Percentiles rank a stretch among this genome's conserved stretches.
Evolutionary conservation across 2,888 invertebrate species (phyloP).

Genomic region (Ctena decussata): DNA sequence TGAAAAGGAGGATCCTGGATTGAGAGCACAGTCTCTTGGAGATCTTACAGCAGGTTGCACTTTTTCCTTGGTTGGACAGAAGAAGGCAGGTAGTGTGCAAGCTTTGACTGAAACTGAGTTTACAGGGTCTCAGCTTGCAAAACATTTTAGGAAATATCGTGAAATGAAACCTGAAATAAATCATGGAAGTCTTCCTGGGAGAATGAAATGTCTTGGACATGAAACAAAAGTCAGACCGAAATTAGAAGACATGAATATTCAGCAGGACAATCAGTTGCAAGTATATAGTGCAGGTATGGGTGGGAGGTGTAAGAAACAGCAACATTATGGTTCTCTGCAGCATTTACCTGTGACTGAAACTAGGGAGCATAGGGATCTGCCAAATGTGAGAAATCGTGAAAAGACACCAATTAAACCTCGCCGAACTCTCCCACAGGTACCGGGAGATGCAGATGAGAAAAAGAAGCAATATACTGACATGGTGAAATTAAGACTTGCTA

Average conservation of each 20-base stretch:
- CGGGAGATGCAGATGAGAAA: constrained; percentile 73
- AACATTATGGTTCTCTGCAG: constrained; percentile 60
- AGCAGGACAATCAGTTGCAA: neutral
- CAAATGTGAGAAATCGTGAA: constrained; percentile 28
- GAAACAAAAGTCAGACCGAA: constrained; percentile 2
- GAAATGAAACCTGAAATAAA: constrained; percentile 56
- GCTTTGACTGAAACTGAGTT: constrained; percentile 45
- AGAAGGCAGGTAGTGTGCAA: constrained; percentile 71
- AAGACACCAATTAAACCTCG: constrained; percentile 65
- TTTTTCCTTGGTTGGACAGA: constrained; percentile 78
- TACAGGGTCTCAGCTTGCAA: constrained; percentile 57
- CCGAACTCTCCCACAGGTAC: constrained; percentile 74
- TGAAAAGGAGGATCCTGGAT: constrained; percentile 66
- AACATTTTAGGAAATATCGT: constrained; percentile 55
- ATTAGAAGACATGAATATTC: neutral
- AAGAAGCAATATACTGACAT: constrained; percentile 78
- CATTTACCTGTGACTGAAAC: constrained; percentile 36
- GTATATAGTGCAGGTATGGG: neutral
- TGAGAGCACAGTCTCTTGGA: constrained; percentile 74
- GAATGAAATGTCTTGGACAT: constrained; percentile 43
- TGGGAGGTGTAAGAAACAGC: constrained; percentile 15
- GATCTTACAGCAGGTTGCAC: constrained; percentile 75
- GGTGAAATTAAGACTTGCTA: constrained; percentile 68
- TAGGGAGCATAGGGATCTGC: constrained; percentile 14
- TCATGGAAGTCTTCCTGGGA: constrained; percentile 53